Evolutionary conservation across 2,113 vertebrate genomes (phyloP).

Genomic region (Alectura lathami): DNA sequence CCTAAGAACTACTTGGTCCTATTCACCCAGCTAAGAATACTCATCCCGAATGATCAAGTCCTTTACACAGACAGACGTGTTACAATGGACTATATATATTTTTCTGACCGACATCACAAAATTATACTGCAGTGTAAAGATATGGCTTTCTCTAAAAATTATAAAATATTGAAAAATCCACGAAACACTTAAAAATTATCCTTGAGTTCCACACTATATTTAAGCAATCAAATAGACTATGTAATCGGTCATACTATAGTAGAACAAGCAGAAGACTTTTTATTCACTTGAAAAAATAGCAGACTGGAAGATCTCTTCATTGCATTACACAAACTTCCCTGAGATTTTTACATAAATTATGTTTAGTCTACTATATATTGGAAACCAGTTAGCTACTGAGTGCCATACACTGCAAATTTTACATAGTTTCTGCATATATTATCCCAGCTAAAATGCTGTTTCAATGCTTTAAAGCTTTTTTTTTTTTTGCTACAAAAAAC

Average conservation of each 20-base stretch:
- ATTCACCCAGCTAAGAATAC: not conserved
- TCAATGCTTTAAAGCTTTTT: slow-evolving; percentile 55
- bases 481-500: slow-evolving; percentile 31
- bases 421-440: slow-evolving; percentile 34
- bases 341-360: slow-evolving; percentile 70
- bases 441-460: slow-evolving; percentile 55
- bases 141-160: slow-evolving; percentile 5
- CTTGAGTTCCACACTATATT: slow-evolving; percentile 20
- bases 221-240: slow-evolving; percentile 33
- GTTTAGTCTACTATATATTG: slow-evolving; percentile 19
- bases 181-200: slow-evolving; percentile 15
- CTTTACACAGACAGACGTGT: not conserved
- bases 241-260: slow-evolving; percentile 34
- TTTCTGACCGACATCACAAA: slow-evolving; percentile 9
- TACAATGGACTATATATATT: not conserved
- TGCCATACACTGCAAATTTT: slow-evolving; percentile 30
- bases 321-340: slow-evolving; percentile 69
- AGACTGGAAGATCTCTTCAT: slow-evolving; percentile 71
- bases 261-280: slow-evolving; percentile 48
- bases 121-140: not conserved
- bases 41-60: not conserved
- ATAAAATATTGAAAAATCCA: not conserved
- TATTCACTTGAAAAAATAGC: slow-evolving; percentile 63
- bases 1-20: not conserved
- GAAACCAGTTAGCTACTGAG: slow-evolving; percentile 52